Conservation (phyloP, 2,797 vertebrate species). For the Monodelphis domestica region DNA sequence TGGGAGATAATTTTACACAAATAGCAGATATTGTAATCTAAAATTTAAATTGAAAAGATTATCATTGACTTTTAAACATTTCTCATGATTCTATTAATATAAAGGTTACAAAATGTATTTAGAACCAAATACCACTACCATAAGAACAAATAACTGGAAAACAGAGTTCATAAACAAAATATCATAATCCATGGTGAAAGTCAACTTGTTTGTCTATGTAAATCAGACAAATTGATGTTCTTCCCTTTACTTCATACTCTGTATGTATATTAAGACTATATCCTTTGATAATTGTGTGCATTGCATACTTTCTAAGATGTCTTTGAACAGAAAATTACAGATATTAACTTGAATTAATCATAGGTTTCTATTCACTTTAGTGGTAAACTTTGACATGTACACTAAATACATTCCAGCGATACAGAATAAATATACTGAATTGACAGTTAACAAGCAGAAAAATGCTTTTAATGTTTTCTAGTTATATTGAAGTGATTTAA, state of each 20-base stretch:
- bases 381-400: conserved; percentile 1
- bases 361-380: neutral
- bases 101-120: neutral
- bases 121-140: neutral
- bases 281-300: neutral
- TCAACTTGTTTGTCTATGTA: neutral
- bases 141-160: neutral
- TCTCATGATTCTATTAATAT: neutral
- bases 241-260: neutral
- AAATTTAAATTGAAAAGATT: neutral
- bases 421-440: conserved; percentile 9
- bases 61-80: neutral
- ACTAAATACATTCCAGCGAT: neutral
- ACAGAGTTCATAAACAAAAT: neutral
- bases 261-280: neutral
- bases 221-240: neutral
- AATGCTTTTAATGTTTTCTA: conserved; percentile 31
- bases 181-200: neutral
- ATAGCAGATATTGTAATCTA: neutral
- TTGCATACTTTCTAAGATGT: conserved; percentile 4
- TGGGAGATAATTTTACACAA: too few species aligned
- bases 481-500: conserved; percentile 8
- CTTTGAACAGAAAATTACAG: conserved; percentile 7
- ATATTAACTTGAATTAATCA: conserved; percentile 29
- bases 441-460: conserved; percentile 33